Evolutionary conservation across 2,888 invertebrate species (phyloP).

Genomic region (Agrilus cyanescens): DNA sequence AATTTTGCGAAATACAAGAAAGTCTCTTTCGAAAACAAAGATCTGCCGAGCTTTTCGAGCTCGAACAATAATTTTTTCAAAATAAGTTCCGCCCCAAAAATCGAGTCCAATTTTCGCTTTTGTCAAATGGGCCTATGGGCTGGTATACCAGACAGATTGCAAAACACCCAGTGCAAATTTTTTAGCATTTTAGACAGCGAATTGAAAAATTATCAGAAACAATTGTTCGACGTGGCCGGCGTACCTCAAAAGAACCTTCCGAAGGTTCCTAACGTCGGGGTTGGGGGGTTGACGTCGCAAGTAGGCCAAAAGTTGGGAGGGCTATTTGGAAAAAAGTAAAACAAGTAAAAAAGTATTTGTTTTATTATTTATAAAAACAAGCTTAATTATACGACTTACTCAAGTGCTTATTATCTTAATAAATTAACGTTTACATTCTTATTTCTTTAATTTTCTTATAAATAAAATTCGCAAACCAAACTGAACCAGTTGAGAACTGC

Average conservation of each 20-base stretch:
- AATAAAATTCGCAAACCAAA: conserved; percentile 31
- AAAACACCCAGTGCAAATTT: conserved; percentile 41
- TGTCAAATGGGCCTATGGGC: conserved; percentile 62
- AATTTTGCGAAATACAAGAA: conserved; percentile 50
- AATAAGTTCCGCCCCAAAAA: conserved; percentile 37
- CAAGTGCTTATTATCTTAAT: too few relatives aligned
- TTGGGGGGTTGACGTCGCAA: too few relatives aligned
- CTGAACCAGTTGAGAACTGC: conserved; percentile 29
- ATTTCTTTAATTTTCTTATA: conserved; percentile 26
- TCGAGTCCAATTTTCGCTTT: conserved; percentile 41
- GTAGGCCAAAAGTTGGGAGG: too few relatives aligned
- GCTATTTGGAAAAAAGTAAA: too few relatives aligned
- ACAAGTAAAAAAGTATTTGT: too few relatives aligned
- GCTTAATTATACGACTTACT: too few relatives aligned
- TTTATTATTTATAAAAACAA: too few relatives aligned
- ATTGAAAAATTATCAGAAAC: conserved; percentile 17
- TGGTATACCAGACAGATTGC: conserved; percentile 45
- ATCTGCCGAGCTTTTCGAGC: conserved; percentile 33
- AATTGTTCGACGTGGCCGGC: background rate
- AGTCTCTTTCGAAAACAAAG: conserved; percentile 27
- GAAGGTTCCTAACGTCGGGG: background rate
- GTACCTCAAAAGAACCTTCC: background rate
- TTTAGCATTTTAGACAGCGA: conserved; percentile 23
- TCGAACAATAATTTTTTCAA: conserved; percentile 43
- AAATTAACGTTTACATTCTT: too few relatives aligned